phyloP scores from a whole-genome alignment of 2,113 vertebrate species.

The Tor tambroides region DNA sequence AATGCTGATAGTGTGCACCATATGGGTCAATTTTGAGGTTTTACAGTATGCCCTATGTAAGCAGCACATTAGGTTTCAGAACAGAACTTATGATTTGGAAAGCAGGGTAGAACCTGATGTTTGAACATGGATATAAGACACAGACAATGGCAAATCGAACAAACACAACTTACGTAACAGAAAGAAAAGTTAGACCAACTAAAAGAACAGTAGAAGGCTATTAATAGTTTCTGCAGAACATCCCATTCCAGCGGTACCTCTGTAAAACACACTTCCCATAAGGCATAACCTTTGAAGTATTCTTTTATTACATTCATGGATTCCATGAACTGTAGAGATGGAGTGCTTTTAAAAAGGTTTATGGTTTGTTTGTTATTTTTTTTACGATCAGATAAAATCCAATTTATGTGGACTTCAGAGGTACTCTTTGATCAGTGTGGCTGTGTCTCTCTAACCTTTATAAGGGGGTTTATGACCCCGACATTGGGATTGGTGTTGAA shows the following conservation, averaged over 20 bases:
- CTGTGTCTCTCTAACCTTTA: conserved; percentile 83
- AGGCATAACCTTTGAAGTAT: conserved; percentile 8
- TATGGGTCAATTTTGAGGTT: background rate
- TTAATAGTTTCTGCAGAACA: conserved; percentile 45
- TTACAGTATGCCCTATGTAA: background rate
- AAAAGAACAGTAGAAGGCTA: conserved; percentile 9
- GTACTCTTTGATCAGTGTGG: conserved; percentile 10
- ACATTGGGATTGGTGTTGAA: conserved; percentile 97
- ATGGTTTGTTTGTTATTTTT: background rate
- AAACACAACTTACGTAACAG: conserved; percentile 50
- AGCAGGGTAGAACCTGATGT: conserved; percentile 56
- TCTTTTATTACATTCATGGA: conserved; percentile 4
- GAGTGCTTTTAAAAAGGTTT: background rate
- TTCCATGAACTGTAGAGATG: conserved; percentile 11
- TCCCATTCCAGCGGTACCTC: conserved; percentile 42
- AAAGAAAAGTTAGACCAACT: conserved; percentile 47
- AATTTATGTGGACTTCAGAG: background rate
- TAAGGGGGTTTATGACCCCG: conserved; percentile 96
- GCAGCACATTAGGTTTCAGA: background rate
- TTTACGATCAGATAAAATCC: background rate
- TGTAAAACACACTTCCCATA: conserved; percentile 11
- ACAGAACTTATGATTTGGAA: conserved; percentile 57
- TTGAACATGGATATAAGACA: conserved; percentile 51
- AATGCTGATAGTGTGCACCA: background rate
- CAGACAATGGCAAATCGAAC: conserved; percentile 34